Evolutionary conservation across 1,140 invertebrate genomes (phyloP).

Genomic region (Homarus americanus): DNA sequence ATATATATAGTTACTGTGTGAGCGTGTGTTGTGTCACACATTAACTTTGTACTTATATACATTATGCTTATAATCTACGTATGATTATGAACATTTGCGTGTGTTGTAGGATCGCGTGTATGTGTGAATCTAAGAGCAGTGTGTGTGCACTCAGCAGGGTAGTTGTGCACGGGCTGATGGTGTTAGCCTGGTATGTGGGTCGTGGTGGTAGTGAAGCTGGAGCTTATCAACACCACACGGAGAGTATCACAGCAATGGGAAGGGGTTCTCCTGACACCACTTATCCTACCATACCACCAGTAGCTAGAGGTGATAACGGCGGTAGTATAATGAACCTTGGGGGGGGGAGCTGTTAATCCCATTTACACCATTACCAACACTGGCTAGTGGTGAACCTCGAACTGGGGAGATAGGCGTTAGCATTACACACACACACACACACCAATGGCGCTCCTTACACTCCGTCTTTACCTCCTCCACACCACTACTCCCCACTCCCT

Average conservation of each 20-base stretch:
- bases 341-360: too few relatives aligned
- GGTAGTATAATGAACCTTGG: too few relatives aligned
- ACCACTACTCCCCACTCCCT: constrained; percentile 1
- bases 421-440: background rate
- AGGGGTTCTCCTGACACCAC: too few relatives aligned
- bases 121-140: background rate
- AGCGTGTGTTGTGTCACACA: too few relatives aligned
- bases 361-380: too few relatives aligned
- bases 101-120: background rate
- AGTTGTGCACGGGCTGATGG: background rate
- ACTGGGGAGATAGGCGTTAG: background rate
- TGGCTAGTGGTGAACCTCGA: too few relatives aligned
- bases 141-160: background rate
- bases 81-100: too few relatives aligned
- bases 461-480: background rate
- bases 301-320: background rate
- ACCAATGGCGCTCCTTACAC: background rate
- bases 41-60: too few relatives aligned
- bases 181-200: constrained; percentile 13
- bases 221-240: background rate
- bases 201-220: constrained; percentile 10
- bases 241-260: too few relatives aligned
- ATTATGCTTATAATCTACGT: too few relatives aligned
- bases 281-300: too few relatives aligned
- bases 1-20: too few relatives aligned